phyloP scores from a whole-genome alignment of 2,113 vertebrate species.

The Rhadina sibilatrix region DNA sequence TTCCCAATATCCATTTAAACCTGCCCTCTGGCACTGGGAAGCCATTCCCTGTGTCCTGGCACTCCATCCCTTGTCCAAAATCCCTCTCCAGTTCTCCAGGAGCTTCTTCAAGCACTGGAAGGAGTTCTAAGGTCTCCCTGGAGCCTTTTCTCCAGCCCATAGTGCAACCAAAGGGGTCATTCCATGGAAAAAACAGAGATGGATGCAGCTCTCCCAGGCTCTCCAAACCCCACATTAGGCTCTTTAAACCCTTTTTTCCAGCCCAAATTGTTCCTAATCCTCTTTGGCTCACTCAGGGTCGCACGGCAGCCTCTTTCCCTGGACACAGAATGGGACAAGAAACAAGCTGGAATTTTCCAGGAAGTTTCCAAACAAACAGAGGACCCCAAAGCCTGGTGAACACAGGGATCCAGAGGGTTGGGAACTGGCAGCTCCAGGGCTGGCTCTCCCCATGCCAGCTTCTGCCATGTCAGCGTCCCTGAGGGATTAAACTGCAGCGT shows the following conservation, averaged over 20 bases:
- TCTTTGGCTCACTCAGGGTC: background rate
- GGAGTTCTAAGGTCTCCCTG: fast-evolving
- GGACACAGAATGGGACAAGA: background rate
- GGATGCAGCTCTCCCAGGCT: background rate
- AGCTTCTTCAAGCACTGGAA: background rate
- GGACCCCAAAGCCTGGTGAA: background rate
- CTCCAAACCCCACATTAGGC: background rate
- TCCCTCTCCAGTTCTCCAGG: background rate
- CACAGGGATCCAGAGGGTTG: background rate
- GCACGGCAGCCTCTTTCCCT: background rate
- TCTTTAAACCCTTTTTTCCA: background rate
- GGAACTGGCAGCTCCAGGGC: background rate
- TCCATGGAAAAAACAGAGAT: background rate
- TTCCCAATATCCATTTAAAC: background rate
- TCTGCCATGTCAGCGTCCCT: background rate
- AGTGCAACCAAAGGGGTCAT: background rate
- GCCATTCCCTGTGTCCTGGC: background rate
- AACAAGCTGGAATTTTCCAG: background rate
- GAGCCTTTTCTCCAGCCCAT: background rate
- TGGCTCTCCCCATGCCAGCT: background rate
- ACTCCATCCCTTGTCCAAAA: background rate
- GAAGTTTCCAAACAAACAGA: background rate
- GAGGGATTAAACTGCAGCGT: background rate
- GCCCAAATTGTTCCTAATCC: background rate
- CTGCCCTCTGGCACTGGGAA: background rate